Evolutionary conservation across 92 coral and sea anemone species (phyloP), one percentile per base, ranked within the genome.

Genomic region (Plumapathes pennacea): DNA sequence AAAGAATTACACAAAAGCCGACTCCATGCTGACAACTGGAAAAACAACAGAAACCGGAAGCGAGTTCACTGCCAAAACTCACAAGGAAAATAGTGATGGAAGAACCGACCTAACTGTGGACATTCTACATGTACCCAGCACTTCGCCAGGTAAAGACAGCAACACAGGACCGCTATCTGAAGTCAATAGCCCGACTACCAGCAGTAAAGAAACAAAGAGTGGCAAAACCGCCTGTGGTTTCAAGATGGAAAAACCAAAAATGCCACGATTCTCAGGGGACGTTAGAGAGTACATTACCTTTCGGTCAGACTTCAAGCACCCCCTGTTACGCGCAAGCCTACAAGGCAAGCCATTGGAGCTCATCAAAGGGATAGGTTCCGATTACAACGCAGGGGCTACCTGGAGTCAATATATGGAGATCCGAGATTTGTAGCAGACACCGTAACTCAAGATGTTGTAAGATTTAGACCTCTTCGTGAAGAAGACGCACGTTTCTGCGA

Each of bases 281-380:
- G 77, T 72, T 4, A 39, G 72, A 37, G 77, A 60, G 51, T 80
- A 66, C 49, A 52, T 46, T 13, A 72, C 50, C 10, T 80, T 80
- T 44, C 21, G 67, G 18, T 50, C 66, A 4, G 87, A 81, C 27
- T 81, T 81, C 36, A 81, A 81, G 67, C 59, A 81, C 24, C 63
- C 76, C 1, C 42, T 81, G 0, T 59, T 64, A 17, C 71, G 87
- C 2, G 48, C 71, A 9, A 52, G 81, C 34, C 32, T 72, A 13
- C 11, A 42, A 24, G 72, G 28, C 21, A 66, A 65, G 47, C 87
- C 81, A 1, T 58, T 57, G 5, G 36, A 65, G 27, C 36, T 81
- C 22, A 81, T 81, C 18, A 39, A 72, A 51, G 77, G 81, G 5
- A 81, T 72, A 24, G 76, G 87, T 14, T 25, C 51, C 17, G 76